These are phyloP conservation scores for Synergus gifuensis DNA, from an alignment of 2,888 invertebrate species.

Conservation along the genomic window DNA sequence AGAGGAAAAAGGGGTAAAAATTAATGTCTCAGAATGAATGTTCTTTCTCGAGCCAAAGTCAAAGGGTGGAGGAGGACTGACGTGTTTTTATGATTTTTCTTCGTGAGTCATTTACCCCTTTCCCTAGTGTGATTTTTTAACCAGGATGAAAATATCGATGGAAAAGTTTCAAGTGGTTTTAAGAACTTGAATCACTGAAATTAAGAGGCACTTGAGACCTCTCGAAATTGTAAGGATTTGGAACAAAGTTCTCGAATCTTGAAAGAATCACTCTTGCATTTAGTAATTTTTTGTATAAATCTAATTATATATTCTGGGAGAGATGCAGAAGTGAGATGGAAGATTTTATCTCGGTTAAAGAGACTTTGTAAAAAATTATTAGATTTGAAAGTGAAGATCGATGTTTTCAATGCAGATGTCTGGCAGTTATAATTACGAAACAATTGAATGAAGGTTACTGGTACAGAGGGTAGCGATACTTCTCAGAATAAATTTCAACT, in stretches of 20 bases:
- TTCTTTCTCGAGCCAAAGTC: constrained; percentile 63
- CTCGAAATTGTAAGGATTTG: background rate
- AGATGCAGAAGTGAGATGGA: background rate
- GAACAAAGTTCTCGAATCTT: constrained; percentile 17
- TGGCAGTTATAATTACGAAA: background rate
- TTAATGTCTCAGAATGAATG: constrained; percentile 78
- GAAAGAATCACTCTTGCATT: background rate
- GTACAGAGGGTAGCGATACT: background rate
- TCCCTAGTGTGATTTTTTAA: constrained; percentile 35
- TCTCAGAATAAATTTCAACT: background rate
- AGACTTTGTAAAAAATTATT: background rate
- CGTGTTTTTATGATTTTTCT: constrained; percentile 74
- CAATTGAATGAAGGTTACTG: background rate
- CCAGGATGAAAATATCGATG: constrained; percentile 7
- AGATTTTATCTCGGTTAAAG: background rate
- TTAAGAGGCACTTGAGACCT: constrained; percentile 25
- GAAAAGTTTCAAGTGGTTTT: constrained; percentile 11
- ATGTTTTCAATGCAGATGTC: background rate
- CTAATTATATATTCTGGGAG: background rate
- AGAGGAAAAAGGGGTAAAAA: constrained; percentile 74
- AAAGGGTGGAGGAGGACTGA: constrained; percentile 56
- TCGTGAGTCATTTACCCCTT: constrained; percentile 68
- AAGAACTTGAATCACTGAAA: constrained; percentile 29
- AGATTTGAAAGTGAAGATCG: background rate
- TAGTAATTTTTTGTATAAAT: background rate